A percentile compares a stretch with the other conserved stretches of the same genome.
These are phyloP conservation scores for Tenthredo distinguenda DNA, from an alignment of 2,888 invertebrate species.

Conservation along the genomic window DNA sequence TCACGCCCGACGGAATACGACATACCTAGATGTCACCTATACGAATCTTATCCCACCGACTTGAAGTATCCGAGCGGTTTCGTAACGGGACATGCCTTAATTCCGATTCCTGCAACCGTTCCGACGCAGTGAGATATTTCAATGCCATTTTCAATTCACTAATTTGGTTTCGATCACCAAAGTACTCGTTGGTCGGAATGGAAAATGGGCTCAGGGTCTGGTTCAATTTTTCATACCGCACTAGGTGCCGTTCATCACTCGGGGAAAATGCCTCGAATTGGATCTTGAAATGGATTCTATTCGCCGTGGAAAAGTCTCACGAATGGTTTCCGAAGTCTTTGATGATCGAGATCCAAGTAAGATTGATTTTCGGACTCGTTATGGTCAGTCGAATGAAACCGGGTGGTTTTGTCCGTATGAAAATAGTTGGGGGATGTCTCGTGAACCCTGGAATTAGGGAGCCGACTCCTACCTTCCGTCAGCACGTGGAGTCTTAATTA, in stretches of 20 bases:
- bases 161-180: background rate
- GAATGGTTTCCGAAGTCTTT: background rate
- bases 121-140: background rate
- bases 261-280: too few relatives aligned
- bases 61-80: conserved; percentile 1
- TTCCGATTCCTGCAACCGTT: background rate
- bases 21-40: conserved; percentile 48
- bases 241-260: too few relatives aligned
- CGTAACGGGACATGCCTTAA: conserved; percentile 25
- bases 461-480: background rate
- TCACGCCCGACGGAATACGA: conserved; percentile 37
- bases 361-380: background rate
- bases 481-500: conserved; percentile 48
- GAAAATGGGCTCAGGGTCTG: too few relatives aligned
- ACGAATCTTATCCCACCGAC: conserved; percentile 13
- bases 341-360: background rate
- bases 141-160: background rate
- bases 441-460: background rate
- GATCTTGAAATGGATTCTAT: too few relatives aligned
- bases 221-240: background rate
- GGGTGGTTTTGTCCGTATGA: background rate
- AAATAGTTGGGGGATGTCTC: background rate
- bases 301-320: too few relatives aligned
- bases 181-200: too few relatives aligned
- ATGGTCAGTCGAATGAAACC: background rate